Evolutionary conservation across 2,113 vertebrate genomes (phyloP).

Genomic region (Trematomus loennbergii): DNA sequence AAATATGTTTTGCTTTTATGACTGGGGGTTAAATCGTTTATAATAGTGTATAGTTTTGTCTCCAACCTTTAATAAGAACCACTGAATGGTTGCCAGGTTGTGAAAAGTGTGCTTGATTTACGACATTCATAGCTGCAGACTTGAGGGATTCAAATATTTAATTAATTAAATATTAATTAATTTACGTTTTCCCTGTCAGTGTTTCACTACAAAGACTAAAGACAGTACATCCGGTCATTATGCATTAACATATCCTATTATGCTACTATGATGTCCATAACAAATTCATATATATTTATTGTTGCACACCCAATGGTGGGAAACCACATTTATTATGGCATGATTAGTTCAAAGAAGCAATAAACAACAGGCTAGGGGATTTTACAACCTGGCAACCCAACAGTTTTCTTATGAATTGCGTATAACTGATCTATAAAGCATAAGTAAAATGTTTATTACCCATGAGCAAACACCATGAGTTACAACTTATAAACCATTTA

Average conservation of each 20-base stretch:
- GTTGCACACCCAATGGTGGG: not conserved
- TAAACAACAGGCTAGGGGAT: not conserved
- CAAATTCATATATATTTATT: not conserved
- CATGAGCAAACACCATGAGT: not conserved
- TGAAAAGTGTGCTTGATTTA: not conserved
- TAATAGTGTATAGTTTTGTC: not conserved
- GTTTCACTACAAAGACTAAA: too few species aligned
- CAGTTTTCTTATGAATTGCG: not conserved
- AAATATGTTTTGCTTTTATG: not conserved
- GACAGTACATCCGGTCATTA: too few species aligned
- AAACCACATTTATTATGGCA: not conserved
- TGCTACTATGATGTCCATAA: too few species aligned
- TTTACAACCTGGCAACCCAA: not conserved
- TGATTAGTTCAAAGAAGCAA: not conserved
- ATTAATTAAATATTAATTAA: too few species aligned
- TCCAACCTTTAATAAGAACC: not conserved
- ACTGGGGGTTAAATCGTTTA: not conserved
- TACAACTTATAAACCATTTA: not conserved
- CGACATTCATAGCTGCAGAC: not conserved
- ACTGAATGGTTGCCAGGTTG: not conserved
- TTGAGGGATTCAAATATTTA: not conserved
- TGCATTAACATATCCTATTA: too few species aligned
- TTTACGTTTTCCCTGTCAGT: too few species aligned
- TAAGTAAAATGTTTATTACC: not conserved
- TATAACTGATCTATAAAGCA: not conserved